Evolutionary conservation across 2,888 invertebrate genomes (phyloP).

Genomic region (Cyclophora albipunctata): DNA sequence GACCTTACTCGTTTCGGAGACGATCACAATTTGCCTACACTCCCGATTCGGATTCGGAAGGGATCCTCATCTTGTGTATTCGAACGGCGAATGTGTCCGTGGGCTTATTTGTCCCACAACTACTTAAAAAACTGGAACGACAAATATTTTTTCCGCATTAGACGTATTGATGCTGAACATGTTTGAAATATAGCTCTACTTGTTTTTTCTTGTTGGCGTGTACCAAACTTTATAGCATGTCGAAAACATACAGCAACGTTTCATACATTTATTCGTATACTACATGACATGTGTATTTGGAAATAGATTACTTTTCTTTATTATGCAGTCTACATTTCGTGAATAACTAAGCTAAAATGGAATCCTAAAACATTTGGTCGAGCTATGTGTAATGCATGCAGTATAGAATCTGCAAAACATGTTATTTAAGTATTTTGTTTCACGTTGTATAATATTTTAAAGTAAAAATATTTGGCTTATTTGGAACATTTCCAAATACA

Average conservation of each 20-base stretch:
- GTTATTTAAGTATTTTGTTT: too few relatives aligned
- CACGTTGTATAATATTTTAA: background rate
- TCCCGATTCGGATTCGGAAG: conserved; percentile 33
- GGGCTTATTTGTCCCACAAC: conserved; percentile 40
- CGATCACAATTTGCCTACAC: conserved; percentile 59
- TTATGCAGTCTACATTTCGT: too few relatives aligned
- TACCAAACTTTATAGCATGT: conserved; percentile 21
- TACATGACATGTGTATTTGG: too few relatives aligned
- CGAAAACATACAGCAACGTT: too few relatives aligned
- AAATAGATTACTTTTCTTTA: too few relatives aligned
- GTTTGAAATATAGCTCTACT: conserved; percentile 19
- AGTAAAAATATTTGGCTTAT: conserved; percentile 2
- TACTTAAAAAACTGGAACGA: conserved; percentile 35
- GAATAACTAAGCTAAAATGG: too few relatives aligned
- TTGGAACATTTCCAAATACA: conserved; percentile 10
- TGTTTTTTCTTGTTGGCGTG: conserved; percentile 20
- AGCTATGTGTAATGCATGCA: too few relatives aligned
- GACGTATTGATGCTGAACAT: conserved; percentile 25
- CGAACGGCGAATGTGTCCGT: conserved; percentile 39
- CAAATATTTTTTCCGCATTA: conserved; percentile 29
- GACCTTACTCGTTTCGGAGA: conserved; percentile 57
- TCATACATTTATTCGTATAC: too few relatives aligned
- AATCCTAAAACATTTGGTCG: too few relatives aligned
- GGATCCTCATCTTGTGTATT: conserved; percentile 44
- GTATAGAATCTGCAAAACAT: too few relatives aligned